Conservation (phyloP, 2,113 vertebrate genomes). For the Casuarius casuarius region DNA sequence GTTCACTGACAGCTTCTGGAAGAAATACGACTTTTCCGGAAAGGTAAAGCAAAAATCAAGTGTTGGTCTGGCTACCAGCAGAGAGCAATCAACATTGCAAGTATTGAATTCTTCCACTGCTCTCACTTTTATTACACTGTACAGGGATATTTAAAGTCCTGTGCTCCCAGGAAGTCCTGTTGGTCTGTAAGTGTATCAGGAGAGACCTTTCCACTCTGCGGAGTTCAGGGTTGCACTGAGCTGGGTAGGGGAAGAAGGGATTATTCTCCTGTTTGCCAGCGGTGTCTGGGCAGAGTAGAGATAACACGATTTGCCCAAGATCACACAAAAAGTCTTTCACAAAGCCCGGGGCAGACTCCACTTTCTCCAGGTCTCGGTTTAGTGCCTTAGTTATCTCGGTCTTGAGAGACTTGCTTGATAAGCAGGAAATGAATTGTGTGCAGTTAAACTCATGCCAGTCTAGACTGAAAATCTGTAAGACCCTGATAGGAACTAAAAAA, state of each 20-base stretch:
- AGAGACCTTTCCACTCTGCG: not conserved
- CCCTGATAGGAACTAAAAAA: not conserved
- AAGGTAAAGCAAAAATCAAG: not conserved
- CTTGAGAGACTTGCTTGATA: not conserved
- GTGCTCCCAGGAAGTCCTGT: not conserved
- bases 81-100: not conserved
- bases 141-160: not conserved
- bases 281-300: not conserved
- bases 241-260: not conserved
- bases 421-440: not conserved
- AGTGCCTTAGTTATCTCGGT: not conserved
- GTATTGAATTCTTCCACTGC: not conserved
- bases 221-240: not conserved
- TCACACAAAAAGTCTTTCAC: not conserved
- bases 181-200: not conserved
- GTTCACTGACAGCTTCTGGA: not conserved
- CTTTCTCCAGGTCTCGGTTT: not conserved
- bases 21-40: not conserved
- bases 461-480: not conserved
- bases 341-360: not conserved
- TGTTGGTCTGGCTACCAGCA: not conserved
- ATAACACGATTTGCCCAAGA: not conserved
- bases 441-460: not conserved
- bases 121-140: not conserved
- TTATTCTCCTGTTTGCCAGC: not conserved